phyloP scores from a whole-genome alignment of 2,797 vertebrate species.

The Myiotriccus ornatus region DNA sequence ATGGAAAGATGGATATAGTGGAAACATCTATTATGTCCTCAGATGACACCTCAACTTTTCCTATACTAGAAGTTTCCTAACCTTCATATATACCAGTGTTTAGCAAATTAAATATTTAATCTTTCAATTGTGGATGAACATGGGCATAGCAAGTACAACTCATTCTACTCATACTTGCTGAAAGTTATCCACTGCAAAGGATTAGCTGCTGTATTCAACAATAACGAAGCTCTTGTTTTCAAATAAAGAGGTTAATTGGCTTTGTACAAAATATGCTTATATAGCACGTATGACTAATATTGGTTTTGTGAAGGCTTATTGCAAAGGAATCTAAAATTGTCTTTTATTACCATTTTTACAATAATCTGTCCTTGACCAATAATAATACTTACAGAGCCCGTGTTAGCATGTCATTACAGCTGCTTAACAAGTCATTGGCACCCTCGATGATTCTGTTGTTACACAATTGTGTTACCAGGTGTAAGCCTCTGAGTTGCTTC shows the following conservation, averaged over 20 bases:
- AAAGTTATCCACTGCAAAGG: constrained; percentile 68
- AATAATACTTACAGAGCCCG: constrained; percentile 48
- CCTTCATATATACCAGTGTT: constrained; percentile 45
- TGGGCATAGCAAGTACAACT: constrained; percentile 32
- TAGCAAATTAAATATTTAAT: constrained; percentile 73
- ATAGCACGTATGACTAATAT: constrained; percentile 66
- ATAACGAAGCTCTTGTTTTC: constrained; percentile 72
- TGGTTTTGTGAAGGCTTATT: constrained; percentile 67
- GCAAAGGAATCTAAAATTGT: constrained; percentile 62
- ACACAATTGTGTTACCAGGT: background rate
- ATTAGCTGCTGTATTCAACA: constrained; percentile 70
- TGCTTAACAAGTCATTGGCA: constrained; percentile 33
- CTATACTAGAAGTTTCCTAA: constrained; percentile 14
- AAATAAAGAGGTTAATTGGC: constrained; percentile 78
- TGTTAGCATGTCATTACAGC: constrained; percentile 40
- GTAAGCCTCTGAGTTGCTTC: background rate
- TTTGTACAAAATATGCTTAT: constrained; percentile 69
- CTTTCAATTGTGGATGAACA: constrained; percentile 60
- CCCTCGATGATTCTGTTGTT: constrained; percentile 10
- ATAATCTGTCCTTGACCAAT: constrained; percentile 72
- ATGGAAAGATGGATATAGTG: background rate
- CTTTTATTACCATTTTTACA: constrained; percentile 73
- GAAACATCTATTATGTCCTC: constrained; percentile 10
- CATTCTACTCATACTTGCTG: constrained; percentile 53
- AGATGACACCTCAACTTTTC: background rate